Evolutionary conservation across 2,797 vertebrate genomes (phyloP), one percentile per base, ranked within the genome.

Genomic region (Sebastes minor): DNA sequence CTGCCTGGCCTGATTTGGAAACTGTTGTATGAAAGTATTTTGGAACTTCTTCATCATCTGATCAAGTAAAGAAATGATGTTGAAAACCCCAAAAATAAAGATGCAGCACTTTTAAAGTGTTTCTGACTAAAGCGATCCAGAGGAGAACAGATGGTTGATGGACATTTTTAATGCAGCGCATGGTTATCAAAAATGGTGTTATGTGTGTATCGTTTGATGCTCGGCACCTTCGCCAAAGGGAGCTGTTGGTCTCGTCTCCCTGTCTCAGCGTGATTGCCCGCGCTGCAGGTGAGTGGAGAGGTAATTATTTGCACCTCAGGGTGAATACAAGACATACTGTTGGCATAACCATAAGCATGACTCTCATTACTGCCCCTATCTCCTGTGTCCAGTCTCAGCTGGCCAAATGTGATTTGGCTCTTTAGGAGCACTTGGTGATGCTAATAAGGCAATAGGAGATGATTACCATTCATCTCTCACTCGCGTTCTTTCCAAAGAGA

Each of bases 251-350:
- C 64, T 87, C 65, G 53, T 78, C 71, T 79, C 42, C 27, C 73
- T 65, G 59, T 78, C 82, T 75, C 83, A 85, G 85, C 66, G 53
- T 57, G 84, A 56, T 52, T 59, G 53, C 70, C 71, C 38, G 61
- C 71, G 75, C 85, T 42, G 74, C 74, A 76, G 75, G 81, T 62
- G 56, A 81, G 49, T 42, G 28, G 60, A 80, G 63, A 87, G 60
- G 74, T 85, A 76, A 88, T 90, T 89, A 85, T 87, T 85, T 81
- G 64, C 69, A 80, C 71, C 79, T 86, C 78, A 67, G 60, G 77
- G 66, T 88, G 59, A 85, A 89, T 80, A 81, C 83, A 84, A 76
- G 42, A 80, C 46, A 71, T 66, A 80, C 53, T 80, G 25, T 22
- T 18, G 57, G 42, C 52, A 68, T 57, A 68, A 72, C 59, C 71